These are phyloP conservation scores for Ptilorrhoa leucosticta DNA, from an alignment of 2,113 vertebrate species.

Conservation along the genomic window DNA sequence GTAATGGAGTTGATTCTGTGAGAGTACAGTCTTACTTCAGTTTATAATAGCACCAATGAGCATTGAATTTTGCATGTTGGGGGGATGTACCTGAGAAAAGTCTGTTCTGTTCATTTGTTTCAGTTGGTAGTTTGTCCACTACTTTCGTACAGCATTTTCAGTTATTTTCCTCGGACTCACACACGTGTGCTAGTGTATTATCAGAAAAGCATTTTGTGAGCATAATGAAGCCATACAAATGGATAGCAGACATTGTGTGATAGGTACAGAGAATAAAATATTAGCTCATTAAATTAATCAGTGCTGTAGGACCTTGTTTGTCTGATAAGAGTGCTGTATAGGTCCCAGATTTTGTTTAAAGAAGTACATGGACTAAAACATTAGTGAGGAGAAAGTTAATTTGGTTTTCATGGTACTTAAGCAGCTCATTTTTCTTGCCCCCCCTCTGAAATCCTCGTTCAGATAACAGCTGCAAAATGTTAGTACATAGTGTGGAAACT, in stretches of 20 bases:
- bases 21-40: neutral
- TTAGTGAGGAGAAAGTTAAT: neutral
- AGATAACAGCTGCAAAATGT: neutral
- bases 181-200: fast-evolving
- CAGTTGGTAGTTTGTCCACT: neutral
- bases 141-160: neutral
- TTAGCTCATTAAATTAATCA: neutral
- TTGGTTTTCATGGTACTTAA: neutral
- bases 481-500: neutral
- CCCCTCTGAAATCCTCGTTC: neutral
- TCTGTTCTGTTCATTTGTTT: neutral
- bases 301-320: neutral
- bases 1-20: neutral
- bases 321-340: neutral
- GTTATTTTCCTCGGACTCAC: neutral
- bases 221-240: neutral
- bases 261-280: neutral
- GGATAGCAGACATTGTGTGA: neutral
- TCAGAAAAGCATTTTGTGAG: neutral
- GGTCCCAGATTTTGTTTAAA: neutral
- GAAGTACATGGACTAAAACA: neutral
- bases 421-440: neutral
- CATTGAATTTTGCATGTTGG: neutral
- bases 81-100: neutral
- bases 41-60: neutral